Evolutionary conservation across 2,888 invertebrate genomes (phyloP), one percentile per base, ranked within the genome.

Genomic region (Hydrotaea diabolus): DNA sequence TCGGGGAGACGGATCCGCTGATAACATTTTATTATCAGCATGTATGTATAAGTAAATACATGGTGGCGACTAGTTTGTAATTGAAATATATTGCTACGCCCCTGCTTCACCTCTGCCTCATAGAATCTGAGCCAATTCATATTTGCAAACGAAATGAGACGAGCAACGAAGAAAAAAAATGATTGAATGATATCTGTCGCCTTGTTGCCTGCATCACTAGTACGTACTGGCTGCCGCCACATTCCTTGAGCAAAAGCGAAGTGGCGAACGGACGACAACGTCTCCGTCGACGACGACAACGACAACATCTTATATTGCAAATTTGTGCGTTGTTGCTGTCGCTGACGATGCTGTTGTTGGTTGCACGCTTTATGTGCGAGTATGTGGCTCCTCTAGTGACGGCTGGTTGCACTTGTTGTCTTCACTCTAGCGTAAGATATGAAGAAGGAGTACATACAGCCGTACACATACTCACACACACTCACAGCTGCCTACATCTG

Each of bases 341-440:
- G 17, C 17, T 53, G n/a, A n/a, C n/a, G n/a, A n/a, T n/a, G n/a
- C n/a, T n/a, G n/a, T n/a, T 31, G 31, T 31, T 31, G 31, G 21
- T 23, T 69, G 69, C 31, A 64, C 17, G 13, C 23, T 21, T 69
- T 23, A 3, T 31, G 62, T 62, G 62, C 13, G 62, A 62, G 31
- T 62, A 62, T 62, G 62, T 31, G 43, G 69, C 69, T 13, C 21
- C 69, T 13, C 21, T 43, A 80, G 85, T 85, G 82, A 82, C 77
- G 85, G 77, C 82, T 85, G 85, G 85, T 79, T 86, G 86, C 86
- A 86, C 86, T 86, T 86, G 86, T 86, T 82, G 84, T 82, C 80
- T 84, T 80, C 84, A 86, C 80, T 85, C 86, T 85, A 77, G 77
- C 85, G 80, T 85, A 83, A 85, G 85, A 85, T 80, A 80, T 85